phyloP scores from a whole-genome alignment of 1,140 invertebrate species.

The Cotesia typhae region DNA sequence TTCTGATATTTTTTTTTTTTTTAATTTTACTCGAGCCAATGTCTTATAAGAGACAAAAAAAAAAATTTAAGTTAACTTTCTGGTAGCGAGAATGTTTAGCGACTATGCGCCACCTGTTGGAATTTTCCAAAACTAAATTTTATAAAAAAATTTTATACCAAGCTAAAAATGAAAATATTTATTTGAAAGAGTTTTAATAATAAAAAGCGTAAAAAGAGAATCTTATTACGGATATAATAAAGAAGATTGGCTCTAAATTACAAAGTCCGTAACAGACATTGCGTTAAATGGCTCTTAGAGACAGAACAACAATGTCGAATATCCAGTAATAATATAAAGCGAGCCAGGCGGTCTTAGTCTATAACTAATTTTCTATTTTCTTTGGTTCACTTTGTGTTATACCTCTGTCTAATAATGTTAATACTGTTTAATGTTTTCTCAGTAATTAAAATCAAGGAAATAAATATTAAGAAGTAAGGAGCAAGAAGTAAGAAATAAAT shows the following conservation, averaged over 20 bases:
- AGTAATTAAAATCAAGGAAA: neutral
- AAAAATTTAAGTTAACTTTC: too few relatives aligned
- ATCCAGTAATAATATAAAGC: conserved; percentile 5
- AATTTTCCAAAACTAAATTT: too few relatives aligned
- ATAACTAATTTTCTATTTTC: conserved; percentile 31
- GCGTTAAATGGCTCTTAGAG: conserved; percentile 54
- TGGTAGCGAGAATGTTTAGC: too few relatives aligned
- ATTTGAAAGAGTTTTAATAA: too few relatives aligned
- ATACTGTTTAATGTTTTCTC: too few relatives aligned
- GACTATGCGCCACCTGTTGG: too few relatives aligned
- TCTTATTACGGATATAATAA: conserved; percentile 55
- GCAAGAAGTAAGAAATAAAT: neutral
- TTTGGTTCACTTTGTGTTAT: conserved; percentile 2
- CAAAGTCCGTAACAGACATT: conserved; percentile 54
- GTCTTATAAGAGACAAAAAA: too few relatives aligned
- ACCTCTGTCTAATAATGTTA: neutral
- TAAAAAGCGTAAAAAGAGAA: neutral
- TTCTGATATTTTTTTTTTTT: too few relatives aligned
- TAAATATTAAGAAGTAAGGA: neutral
- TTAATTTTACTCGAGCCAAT: too few relatives aligned
- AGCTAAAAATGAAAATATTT: too few relatives aligned
- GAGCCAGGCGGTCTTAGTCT: conserved; percentile 33
- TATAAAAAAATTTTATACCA: too few relatives aligned
- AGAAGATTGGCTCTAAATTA: conserved; percentile 58
- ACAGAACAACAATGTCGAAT: conserved; percentile 41